Evolutionary conservation across 2,797 vertebrate genomes (phyloP), one percentile per base, ranked within the genome.

Genomic region (Dendrocincla fuliginosa): DNA sequence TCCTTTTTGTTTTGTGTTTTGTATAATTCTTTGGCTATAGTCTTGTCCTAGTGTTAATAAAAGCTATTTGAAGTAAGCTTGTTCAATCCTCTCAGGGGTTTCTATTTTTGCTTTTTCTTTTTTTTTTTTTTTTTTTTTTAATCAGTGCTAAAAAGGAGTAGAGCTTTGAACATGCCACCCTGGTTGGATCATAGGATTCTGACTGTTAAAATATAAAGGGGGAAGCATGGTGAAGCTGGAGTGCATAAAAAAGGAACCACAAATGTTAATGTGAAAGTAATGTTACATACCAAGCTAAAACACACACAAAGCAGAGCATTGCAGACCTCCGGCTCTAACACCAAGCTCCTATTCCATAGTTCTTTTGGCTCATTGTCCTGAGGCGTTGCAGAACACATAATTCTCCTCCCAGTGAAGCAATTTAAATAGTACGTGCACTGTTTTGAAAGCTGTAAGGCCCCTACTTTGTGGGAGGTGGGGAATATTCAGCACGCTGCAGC

Each of bases 1-100:
- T 91, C 74, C 76, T 56, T 94, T 96, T 96, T 96, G 97, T 97
- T 96, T 96, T 95, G 95, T 97, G 95, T 98, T 98, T 98, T 98
- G 95, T 98, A 98, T 96, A 95, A 97, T 94, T 97, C 96, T 97
- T 98, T 97, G 96, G 95, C 96, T 97, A 96, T 97, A 96, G 86
- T 97, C 96, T 97, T 97, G 97, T 97, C 95, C 92, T 95, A 95
- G 93, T 97, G 94, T 96, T 93, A 98, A 98, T 98, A 98, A 98
- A 98, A 96, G 79, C 90, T 96, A 96, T 98, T 98, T 98, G 97
- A 98, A 98, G 96, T 98, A 97, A 97, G 75, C 77, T 85, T 41
- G 79, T 96, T 93, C 47, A 87, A 86, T 96, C 87, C 91, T 95
- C 70, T 68, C 61, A 56, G 53, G 41, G 23, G 25, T 84, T 84